Evolutionary conservation across 2,113 vertebrate genomes (phyloP).

Genomic region (Empidonax traillii): DNA sequence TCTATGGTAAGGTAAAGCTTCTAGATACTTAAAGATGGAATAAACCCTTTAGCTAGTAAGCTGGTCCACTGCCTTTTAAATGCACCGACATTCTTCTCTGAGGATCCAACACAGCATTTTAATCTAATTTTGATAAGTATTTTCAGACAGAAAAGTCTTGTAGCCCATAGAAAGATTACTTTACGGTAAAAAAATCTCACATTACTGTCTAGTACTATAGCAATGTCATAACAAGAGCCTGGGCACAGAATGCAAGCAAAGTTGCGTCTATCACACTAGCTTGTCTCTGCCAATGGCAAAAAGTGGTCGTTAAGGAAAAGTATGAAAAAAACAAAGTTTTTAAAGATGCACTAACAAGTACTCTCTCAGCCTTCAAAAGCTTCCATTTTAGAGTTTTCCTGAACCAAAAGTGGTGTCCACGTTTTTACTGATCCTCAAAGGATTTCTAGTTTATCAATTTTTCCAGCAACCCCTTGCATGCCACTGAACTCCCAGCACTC

Average conservation of each 20-base stretch:
- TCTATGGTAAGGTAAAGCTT: not conserved
- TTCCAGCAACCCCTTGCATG: not conserved
- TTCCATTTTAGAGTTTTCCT: not conserved
- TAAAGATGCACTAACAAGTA: not conserved
- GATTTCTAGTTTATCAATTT: not conserved
- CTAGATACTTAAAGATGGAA: not conserved
- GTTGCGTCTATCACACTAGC: too few species aligned
- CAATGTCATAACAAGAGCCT: not conserved
- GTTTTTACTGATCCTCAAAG: not conserved
- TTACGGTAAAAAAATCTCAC: rapidly evolving
- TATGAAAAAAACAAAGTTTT: not conserved
- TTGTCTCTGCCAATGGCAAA: not conserved
- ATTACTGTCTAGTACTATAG: not conserved
- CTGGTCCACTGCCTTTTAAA: not conserved
- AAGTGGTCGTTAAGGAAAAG: not conserved
- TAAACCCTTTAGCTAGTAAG: not conserved
- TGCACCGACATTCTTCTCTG: not conserved
- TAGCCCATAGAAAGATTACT: not conserved
- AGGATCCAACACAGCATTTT: not conserved
- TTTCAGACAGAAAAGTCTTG: not conserved
- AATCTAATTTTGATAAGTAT: not conserved
- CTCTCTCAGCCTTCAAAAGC: not conserved
- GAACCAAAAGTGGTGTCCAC: not conserved
- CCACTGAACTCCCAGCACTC: not conserved
- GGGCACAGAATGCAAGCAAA: not conserved